These are phyloP conservation scores for Podocnemis expansa DNA, from an alignment of 2,113 vertebrate species.

Conservation along the genomic window DNA sequence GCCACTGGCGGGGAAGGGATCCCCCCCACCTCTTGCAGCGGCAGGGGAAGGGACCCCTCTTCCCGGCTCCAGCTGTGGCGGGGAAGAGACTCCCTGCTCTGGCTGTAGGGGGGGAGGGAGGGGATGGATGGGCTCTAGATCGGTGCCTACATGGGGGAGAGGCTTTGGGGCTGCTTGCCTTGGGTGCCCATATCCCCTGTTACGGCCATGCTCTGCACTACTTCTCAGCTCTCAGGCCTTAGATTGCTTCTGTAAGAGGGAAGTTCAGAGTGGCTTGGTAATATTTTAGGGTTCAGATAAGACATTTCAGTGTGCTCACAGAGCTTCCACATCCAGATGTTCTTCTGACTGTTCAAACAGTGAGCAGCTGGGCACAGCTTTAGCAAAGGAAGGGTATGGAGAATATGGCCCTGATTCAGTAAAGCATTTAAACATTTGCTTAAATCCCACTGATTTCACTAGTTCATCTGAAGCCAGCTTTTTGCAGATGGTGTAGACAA, in stretches of 20 bases:
- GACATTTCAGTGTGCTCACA: constrained; percentile 48
- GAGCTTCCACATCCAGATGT: background rate
- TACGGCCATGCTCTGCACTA: fast-evolving
- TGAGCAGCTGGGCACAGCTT: constrained; percentile 60
- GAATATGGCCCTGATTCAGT: constrained; percentile 35
- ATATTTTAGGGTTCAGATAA: constrained; percentile 10
- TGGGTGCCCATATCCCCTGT: too few species aligned
- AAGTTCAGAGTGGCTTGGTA: background rate
- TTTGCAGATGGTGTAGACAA: background rate
- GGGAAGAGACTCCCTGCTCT: too few species aligned
- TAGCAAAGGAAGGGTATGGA: constrained; percentile 47
- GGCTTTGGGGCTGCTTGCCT: too few species aligned
- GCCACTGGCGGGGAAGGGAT: too few species aligned
- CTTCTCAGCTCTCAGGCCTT: background rate
- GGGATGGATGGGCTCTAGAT: too few species aligned
- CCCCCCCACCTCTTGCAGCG: too few species aligned
- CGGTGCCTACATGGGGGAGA: too few species aligned
- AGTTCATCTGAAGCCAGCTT: background rate
- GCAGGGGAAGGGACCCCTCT: too few species aligned
- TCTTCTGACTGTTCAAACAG: background rate
- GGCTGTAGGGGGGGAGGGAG: too few species aligned
- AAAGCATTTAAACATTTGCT: constrained; percentile 51
- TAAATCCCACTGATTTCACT: background rate
- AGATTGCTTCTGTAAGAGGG: background rate
- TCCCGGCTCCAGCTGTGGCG: too few species aligned